These are phyloP conservation scores for Clostera curtula DNA, from an alignment of 2,888 invertebrate species.

Conservation along the genomic window DNA sequence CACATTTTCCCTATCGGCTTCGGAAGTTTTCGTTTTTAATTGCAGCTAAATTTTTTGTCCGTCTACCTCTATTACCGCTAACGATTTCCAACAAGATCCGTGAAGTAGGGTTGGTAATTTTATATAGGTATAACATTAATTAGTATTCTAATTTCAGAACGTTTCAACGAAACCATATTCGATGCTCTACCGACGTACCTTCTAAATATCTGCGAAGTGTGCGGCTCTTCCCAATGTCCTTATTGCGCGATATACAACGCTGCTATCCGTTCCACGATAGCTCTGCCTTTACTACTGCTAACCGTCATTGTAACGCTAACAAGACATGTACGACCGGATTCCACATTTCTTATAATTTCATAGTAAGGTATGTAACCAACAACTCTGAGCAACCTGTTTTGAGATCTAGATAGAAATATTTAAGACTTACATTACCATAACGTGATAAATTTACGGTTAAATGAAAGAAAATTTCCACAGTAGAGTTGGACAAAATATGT, in stretches of 20 bases:
- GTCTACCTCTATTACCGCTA: no score
- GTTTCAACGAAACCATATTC: conserved; percentile 93
- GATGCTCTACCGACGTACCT: conserved; percentile 90
- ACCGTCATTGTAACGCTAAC: conserved; percentile 17
- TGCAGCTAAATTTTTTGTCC: no score
- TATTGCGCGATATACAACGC: conserved; percentile 91
- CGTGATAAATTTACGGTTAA: no score
- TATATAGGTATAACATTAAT: conserved; percentile 1
- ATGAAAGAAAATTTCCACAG: no score
- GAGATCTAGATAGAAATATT: no score
- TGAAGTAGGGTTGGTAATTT: no score
- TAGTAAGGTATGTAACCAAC: conserved; percentile 8
- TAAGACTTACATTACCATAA: no score
- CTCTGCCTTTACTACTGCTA: conserved; percentile 21
- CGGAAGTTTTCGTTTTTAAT: no score
- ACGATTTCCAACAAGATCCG: no score
- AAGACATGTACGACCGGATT: conserved; percentile 12
- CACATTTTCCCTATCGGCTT: no score
- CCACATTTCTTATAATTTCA: conserved; percentile 11
- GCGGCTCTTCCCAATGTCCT: conserved; percentile 95
- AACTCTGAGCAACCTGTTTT: no score
- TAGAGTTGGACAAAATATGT: no score
- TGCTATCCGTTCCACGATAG: conserved; percentile 47
- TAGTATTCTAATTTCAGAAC: conserved; percentile 75
- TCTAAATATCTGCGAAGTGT: conserved; percentile 94